Evolutionary conservation across 2,888 invertebrate species (phyloP), one percentile per base, ranked within the genome.

Genomic region (Caenorhabditis japonica): DNA sequence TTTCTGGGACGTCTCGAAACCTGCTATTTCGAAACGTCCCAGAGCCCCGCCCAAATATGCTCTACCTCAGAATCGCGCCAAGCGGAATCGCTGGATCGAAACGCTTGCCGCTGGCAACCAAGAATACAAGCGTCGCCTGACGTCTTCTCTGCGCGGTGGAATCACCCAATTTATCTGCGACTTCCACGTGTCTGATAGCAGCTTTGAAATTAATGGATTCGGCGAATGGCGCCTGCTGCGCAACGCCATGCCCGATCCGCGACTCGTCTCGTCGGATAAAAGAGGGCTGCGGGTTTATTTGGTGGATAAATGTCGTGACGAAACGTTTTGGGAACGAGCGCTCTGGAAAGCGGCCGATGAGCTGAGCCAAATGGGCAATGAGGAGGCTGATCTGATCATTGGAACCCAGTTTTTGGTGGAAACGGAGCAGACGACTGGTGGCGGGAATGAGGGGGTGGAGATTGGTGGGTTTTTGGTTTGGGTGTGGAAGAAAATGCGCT

Each of bases 151-250:
- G 13, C 47, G 62, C 23, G 75, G 75, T n/a, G 79, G 79, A 12
- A 70, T 75, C 3, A 74, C 76, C 1, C 59, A 73, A n/a, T 79
- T 79, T 47, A 41, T 79, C 5, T 79, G 79, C 27, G 79, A 79
- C 44, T 79, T 41, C 36, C 79, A 79, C 49, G 51, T 79, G 4
- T 25, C 60, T 44, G 79, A 79, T 36, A 62, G 64, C 43, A 69
- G 66, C 13, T 79, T 79, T 25, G 79, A 79, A 34, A 79, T 79
- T 17, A 79, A 79, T 25, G 73, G 76, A 4, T 76, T 74, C 25
- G 79, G 79, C 10, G 79, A 79, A 27, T 79, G 79, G 79, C 44
- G 76, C n/a, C 55, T 79, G n/a, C 46, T 76, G 17, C 70, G 68
- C 30, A 76, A 79, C 17, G 79, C 79, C 2, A 17, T 75, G 1